phyloP scores from a whole-genome alignment of 2,113 vertebrate species.

The Copsychus sechellarum region DNA sequence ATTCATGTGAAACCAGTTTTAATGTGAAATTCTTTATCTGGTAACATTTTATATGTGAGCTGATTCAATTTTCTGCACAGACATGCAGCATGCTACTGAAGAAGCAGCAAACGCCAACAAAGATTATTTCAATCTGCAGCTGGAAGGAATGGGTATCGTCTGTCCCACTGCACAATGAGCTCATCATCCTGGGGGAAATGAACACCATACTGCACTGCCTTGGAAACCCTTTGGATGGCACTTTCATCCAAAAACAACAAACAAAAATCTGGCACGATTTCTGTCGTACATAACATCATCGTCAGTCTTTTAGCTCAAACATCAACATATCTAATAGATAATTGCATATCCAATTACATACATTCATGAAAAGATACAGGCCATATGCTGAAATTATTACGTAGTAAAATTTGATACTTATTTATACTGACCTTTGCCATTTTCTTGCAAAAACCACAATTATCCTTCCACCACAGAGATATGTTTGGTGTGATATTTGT shows the following conservation, averaged over 20 bases:
- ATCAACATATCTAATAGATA: not conserved
- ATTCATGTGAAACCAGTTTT: not conserved
- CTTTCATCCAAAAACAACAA: not conserved
- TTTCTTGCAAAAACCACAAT: not conserved
- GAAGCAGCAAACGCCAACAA: not conserved
- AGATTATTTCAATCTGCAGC: constrained; percentile 16
- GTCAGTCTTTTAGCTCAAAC: not conserved
- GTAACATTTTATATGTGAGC: not conserved
- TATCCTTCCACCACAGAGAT: not conserved
- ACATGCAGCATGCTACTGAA: not conserved
- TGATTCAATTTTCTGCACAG: not conserved
- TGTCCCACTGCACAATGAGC: not conserved
- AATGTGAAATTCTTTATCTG: not conserved
- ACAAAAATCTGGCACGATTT: not conserved
- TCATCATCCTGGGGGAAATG: not conserved
- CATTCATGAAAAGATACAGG: not conserved
- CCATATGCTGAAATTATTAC: not conserved
- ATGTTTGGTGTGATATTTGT: not conserved
- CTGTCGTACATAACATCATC: not conserved
- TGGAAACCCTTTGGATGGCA: not conserved
- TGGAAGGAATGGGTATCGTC: not conserved
- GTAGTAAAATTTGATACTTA: not conserved
- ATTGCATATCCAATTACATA: not conserved
- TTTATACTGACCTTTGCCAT: not conserved
- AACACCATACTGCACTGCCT: not conserved